These are phyloP conservation scores for Zootermopsis nevadensis DNA, from an alignment of 2,888 invertebrate species.

Conservation along the genomic window DNA sequence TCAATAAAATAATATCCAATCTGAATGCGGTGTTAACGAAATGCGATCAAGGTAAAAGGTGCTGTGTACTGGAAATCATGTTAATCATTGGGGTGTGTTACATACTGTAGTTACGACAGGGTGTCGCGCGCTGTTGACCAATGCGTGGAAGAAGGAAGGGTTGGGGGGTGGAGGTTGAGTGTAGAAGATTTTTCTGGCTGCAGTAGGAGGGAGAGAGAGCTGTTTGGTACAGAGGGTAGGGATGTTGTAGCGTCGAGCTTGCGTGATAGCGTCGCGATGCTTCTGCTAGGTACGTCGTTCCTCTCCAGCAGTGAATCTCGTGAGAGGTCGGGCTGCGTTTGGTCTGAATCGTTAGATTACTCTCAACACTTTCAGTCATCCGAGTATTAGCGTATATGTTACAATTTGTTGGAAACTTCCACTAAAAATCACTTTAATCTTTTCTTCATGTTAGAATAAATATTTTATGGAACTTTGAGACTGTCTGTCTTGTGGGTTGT, in stretches of 20 bases:
- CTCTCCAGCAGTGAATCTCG: background rate
- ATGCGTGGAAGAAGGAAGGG: background rate
- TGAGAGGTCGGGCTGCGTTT: background rate
- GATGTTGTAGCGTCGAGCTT: constrained; percentile 13
- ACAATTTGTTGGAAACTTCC: background rate
- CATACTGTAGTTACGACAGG: background rate
- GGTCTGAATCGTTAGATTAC: background rate
- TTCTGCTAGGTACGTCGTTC: constrained; percentile 11
- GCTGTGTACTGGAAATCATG: background rate
- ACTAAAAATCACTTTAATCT: no score
- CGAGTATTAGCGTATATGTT: background rate
- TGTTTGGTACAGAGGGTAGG: constrained; percentile 29
- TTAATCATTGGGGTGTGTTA: constrained; percentile 15
- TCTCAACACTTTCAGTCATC: background rate
- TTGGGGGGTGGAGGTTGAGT: background rate
- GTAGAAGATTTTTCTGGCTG: background rate
- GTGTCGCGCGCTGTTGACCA: background rate
- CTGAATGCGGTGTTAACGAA: no score
- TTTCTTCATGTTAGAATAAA: no score
- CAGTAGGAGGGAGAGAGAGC: background rate
- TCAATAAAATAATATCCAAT: no score
- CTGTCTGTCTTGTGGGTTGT: no score
- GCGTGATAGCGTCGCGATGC: constrained; percentile 28
- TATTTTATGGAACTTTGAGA: no score
- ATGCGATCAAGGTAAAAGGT: no score